phyloP scores from a whole-genome alignment of 2,797 vertebrate genomes.

The Anolis apletophallus region DNA sequence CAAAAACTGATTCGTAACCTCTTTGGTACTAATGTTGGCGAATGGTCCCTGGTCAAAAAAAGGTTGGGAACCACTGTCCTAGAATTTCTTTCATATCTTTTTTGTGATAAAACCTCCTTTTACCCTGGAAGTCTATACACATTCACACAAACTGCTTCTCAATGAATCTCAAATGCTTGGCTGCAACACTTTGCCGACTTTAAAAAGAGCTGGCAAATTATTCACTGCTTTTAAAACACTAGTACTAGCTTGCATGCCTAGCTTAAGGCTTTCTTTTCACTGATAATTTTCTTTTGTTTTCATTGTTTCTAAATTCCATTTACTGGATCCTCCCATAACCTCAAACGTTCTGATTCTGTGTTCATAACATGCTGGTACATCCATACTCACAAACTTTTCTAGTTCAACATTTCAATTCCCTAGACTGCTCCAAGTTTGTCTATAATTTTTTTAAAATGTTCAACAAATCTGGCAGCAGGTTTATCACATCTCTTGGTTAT shows the following conservation, averaged over 20 bases:
- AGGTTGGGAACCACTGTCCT: too few relatives aligned
- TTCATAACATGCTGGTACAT: not conserved
- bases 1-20: too few relatives aligned
- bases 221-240: not conserved
- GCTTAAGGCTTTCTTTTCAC: not conserved
- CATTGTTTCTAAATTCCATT: conserved; percentile 2
- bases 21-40: too few relatives aligned
- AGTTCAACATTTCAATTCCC: not conserved
- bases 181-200: not conserved
- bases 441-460: not conserved
- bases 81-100: not conserved
- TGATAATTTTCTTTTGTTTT: conserved; percentile 9
- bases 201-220: not conserved
- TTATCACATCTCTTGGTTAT: not conserved
- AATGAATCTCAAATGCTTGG: not conserved
- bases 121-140: not conserved
- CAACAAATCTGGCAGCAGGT: not conserved
- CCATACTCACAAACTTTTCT: not conserved
- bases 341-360: not conserved
- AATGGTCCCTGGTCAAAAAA: too few relatives aligned
- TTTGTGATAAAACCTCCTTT: not conserved
- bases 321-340: not conserved
- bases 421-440: not conserved
- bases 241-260: not conserved
- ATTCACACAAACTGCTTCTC: not conserved